Evolutionary conservation across 1,140 invertebrate species (phyloP).

Genomic region (Eupeodes corollae): DNA sequence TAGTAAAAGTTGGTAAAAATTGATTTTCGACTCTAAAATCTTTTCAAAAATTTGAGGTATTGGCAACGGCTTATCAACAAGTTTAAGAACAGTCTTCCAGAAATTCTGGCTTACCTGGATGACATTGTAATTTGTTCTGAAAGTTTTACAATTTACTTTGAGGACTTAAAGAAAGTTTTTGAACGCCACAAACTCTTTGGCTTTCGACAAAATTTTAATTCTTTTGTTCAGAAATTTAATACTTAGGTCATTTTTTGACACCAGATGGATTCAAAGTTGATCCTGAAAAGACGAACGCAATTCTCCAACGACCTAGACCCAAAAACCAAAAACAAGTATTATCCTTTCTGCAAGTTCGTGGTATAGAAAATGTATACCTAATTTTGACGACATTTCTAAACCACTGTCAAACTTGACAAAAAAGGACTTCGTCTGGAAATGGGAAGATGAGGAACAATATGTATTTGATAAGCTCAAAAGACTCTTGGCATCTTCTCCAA

Average conservation of each 20-base stretch:
- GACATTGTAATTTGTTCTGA: slow-evolving; percentile 34
- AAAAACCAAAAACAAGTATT: slow-evolving; percentile 19
- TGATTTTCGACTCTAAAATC: no score
- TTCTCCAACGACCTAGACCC: slow-evolving; percentile 11
- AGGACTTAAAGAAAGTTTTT: slow-evolving; percentile 17
- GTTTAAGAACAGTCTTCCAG: slow-evolving; percentile 10
- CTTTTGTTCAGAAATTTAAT: background rate
- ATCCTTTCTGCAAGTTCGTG: slow-evolving; percentile 13
- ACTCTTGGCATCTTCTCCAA: slow-evolving; percentile 12
- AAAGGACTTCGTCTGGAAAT: slow-evolving; percentile 9
- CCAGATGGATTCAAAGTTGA: slow-evolving; percentile 9
- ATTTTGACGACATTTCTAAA: slow-evolving; percentile 10
- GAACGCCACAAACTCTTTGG: slow-evolving; percentile 8
- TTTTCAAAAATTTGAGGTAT: no score
- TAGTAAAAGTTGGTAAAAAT: no score
- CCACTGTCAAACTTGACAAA: slow-evolving; percentile 10
- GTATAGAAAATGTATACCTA: slow-evolving; percentile 13
- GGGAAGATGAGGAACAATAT: slow-evolving; percentile 8
- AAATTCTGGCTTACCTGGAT: slow-evolving; percentile 32
- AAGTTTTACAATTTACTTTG: slow-evolving; percentile 32
- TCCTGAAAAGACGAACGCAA: slow-evolving; percentile 9
- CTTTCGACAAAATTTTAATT: slow-evolving; percentile 3
- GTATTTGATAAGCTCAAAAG: slow-evolving; percentile 16
- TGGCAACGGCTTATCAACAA: slow-evolving; percentile 24
- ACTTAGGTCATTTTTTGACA: slow-evolving; percentile 8